Percentiles rank a stretch among this genome's conserved stretches.
These are phyloP conservation scores for Heliconius sara DNA, from an alignment of 2,888 invertebrate species.

Conservation along the genomic window DNA sequence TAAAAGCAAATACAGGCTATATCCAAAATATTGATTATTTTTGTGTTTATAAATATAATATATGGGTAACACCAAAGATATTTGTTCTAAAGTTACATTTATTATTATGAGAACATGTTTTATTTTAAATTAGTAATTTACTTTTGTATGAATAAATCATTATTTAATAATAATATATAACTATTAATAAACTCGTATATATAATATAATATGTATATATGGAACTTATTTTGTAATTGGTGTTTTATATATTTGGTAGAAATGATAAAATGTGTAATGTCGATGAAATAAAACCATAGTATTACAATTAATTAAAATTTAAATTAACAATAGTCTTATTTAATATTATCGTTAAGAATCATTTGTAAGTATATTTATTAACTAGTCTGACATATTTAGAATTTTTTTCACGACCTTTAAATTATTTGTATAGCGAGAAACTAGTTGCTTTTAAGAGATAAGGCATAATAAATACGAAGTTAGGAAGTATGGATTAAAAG, in stretches of 20 bases:
- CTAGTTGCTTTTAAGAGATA: neutral
- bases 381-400: neutral
- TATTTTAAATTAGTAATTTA: neutral
- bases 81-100: no score
- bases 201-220: conserved; percentile 12
- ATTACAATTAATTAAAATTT: conserved; percentile 1
- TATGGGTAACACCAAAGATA: no score
- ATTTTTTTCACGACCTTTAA: neutral
- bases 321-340: neutral
- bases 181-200: neutral
- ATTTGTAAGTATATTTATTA: neutral
- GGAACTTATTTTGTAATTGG: conserved; percentile 1
- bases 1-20: neutral
- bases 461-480: neutral
- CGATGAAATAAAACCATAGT: conserved; percentile 20
- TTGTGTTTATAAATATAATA: neutral
- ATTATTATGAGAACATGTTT: neutral
- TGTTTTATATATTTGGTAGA: neutral
- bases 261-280: neutral
- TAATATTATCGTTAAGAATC: conserved; percentile 4
- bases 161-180: neutral
- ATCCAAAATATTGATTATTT: neutral
- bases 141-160: neutral
- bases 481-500: neutral
- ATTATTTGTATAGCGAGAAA: neutral